Evolutionary conservation across 2,113 vertebrate species (phyloP).

Genomic region (Sylvicapra grimmia): DNA sequence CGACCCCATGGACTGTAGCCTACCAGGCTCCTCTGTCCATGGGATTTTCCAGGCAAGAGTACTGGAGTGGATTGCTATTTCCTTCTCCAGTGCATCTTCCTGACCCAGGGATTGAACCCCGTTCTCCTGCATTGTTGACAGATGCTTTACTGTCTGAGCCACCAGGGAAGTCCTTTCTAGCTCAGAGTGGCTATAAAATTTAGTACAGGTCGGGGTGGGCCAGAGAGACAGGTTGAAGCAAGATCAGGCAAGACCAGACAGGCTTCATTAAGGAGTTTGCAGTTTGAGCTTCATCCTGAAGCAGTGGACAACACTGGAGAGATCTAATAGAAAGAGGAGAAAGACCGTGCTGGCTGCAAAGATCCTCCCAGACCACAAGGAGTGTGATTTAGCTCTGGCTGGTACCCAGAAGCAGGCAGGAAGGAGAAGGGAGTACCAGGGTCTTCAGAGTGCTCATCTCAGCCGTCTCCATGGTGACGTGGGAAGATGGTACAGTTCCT

Average conservation of each 20-base stretch:
- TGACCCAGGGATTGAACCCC: too few relatives aligned
- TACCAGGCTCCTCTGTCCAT: too few relatives aligned
- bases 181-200: background rate
- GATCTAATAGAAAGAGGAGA: background rate
- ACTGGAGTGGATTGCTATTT: too few relatives aligned
- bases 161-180: background rate
- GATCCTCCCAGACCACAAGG: background rate
- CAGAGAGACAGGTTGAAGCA: background rate
- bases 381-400: background rate
- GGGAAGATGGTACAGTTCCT: background rate
- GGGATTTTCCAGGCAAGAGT: too few relatives aligned
- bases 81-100: too few relatives aligned
- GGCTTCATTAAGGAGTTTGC: background rate
- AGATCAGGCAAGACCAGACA: background rate
- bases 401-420: background rate
- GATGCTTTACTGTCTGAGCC: too few relatives aligned
- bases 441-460: background rate
- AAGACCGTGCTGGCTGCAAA: background rate
- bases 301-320: background rate
- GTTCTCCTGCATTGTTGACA: too few relatives aligned
- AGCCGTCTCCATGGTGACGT: background rate
- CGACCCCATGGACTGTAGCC: too few relatives aligned
- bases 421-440: background rate
- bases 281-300: background rate
- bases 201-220: accelerated